Base-by-base conservation (phyloP, 2,888 invertebrate genomes). In the Philereme transversata region DNA sequence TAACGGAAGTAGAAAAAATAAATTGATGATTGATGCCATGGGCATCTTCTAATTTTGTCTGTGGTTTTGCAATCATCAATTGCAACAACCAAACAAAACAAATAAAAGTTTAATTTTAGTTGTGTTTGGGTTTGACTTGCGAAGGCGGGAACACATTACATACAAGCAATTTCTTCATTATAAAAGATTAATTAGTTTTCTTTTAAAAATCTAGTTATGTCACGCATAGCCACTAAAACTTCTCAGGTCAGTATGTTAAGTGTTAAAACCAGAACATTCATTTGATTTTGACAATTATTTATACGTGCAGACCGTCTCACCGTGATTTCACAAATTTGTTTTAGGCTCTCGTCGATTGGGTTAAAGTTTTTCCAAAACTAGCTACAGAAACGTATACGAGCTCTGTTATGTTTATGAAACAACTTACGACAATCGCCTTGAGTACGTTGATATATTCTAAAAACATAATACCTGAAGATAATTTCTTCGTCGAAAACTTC, bases 341-440 rank as follows among this genome's bases (percentile, higher is more conserved):
- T 33, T 67, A 89, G 88, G 80, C 76, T 4, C 64, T 85, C 6
- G 63, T 74, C 11, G 87, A 90, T 65, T 88, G 88, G 88, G 70
- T 75, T 2, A 83, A 76, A 64, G 54, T 87, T 56, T 88, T 90
- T 67, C 84, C 87, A 2, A 77, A 72, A 3, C 81, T 84, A 67
- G 76, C 78, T n/a, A 83, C 83, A 0, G 83, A 89, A 59, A 87
- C 79, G 11, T 88, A 86, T 56, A 86, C 86, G 2, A 84, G 82
- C 60, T 91, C 91, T 0, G 79, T 83, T 4, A 83, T 78, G 4
- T 89, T 90, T 60, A 86, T 90, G 80, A 91, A 90, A 69, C 87
- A 90, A 65, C 60, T 91, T 22, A 90, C 90, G 0, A 76, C 78
- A 0, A 73, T 90, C 1, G 88, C 86, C 0, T 65, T 90, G 0